Conservation (phyloP, 1,140 invertebrate species). For the Mylabris phalerata region DNA sequence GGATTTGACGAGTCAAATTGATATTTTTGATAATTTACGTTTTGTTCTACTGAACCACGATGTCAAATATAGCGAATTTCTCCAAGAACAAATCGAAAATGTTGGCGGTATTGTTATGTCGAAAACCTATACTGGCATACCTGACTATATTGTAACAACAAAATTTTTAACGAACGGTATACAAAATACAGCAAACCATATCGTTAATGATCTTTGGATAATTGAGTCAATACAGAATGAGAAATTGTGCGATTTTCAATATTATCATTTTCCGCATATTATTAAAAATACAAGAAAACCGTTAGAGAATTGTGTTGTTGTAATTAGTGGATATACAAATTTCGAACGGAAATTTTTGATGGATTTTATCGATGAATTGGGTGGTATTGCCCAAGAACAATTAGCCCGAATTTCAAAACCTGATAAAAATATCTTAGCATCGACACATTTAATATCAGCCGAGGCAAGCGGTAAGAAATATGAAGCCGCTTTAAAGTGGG, state of each 20-base stretch:
- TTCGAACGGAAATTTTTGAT: constrained; percentile 65
- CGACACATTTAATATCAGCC: constrained; percentile 74
- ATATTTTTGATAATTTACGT: too few relatives aligned
- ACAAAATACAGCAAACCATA: constrained; percentile 41
- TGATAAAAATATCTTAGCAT: constrained; percentile 47
- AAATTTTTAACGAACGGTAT: neutral
- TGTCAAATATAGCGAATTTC: constrained; percentile 38
- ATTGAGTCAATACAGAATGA: constrained; percentile 56
- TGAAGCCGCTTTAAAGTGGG: constrained; percentile 76
- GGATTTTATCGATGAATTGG: constrained; percentile 59
- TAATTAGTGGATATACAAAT: constrained; percentile 66
- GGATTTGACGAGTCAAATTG: neutral
- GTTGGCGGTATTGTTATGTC: constrained; percentile 36
- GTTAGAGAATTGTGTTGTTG: constrained; percentile 63
- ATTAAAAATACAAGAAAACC: constrained; percentile 45
- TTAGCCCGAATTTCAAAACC: constrained; percentile 52
- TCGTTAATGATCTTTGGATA: constrained; percentile 54
- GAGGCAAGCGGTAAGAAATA: constrained; percentile 72
- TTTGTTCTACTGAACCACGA: constrained; percentile 37
- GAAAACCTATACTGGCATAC: constrained; percentile 42
- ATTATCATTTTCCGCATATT: constrained; percentile 58
- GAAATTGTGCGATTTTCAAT: constrained; percentile 49
- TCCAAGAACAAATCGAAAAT: constrained; percentile 24
- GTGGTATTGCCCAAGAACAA: constrained; percentile 63
- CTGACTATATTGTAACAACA: constrained; percentile 46